These are phyloP conservation scores for Zaprionus ghesquierei DNA, from an alignment of 1,140 invertebrate species.

Conservation along the genomic window DNA sequence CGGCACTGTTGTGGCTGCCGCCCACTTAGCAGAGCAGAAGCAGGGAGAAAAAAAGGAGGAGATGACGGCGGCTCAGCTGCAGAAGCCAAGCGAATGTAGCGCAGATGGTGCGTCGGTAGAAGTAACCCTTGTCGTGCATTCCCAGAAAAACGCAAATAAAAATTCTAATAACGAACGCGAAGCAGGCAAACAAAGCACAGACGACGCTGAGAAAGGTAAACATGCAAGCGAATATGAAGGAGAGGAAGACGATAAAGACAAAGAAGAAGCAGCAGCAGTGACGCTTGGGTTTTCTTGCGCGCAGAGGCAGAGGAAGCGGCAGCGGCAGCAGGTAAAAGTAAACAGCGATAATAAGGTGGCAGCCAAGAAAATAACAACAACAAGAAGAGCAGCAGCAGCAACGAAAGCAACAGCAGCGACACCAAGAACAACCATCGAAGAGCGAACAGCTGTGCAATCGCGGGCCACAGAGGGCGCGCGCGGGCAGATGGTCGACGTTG, in stretches of 20 bases:
- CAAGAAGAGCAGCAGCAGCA: slow-evolving; percentile 23
- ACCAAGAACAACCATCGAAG: slow-evolving; percentile 20
- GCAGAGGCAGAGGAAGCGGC: slow-evolving; percentile 20
- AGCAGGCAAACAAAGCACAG: slow-evolving; percentile 34
- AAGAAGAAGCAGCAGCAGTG: slow-evolving; percentile 20
- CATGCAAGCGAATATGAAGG: slow-evolving; percentile 33
- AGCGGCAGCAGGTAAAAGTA: slow-evolving; percentile 59
- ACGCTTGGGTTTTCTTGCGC: slow-evolving; percentile 54
- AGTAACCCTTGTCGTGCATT: slow-evolving; percentile 38
- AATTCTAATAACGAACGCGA: slow-evolving; percentile 68
- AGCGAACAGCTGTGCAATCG: slow-evolving; percentile 66
- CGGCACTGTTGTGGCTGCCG: slow-evolving; percentile 61
- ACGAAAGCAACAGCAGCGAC: slow-evolving; percentile 18
- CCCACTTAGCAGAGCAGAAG: slow-evolving; percentile 41
- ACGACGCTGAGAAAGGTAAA: slow-evolving; percentile 36
- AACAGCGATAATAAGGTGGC: slow-evolving; percentile 60
- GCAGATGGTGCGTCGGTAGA: not conserved
- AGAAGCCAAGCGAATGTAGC: slow-evolving; percentile 60
- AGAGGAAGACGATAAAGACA: slow-evolving; percentile 14
- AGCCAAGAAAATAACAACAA: slow-evolving; percentile 34
- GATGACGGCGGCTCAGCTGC: not conserved
- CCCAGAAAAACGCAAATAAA: slow-evolving; percentile 60
- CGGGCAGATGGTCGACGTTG: slow-evolving; percentile 20
- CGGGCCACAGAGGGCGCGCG: not conserved
- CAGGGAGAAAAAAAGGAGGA: not conserved